These are phyloP conservation scores for Elysia crispata DNA, from an alignment of 2,888 invertebrate species.

Conservation along the genomic window DNA sequence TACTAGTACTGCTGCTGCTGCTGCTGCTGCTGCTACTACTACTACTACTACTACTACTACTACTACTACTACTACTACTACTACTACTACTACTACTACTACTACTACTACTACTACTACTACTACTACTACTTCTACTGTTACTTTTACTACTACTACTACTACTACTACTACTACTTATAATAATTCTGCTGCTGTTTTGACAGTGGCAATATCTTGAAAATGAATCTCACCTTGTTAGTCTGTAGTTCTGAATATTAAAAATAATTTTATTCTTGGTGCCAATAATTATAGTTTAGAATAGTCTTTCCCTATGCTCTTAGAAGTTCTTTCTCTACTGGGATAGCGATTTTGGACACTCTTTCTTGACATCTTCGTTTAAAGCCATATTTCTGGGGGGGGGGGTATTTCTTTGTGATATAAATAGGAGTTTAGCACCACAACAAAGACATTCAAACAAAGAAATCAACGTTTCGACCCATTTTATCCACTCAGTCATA, in stretches of 20 bases:
- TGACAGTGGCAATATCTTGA: background rate
- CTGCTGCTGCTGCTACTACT: slow-evolving; percentile 10
- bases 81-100: slow-evolving; percentile 31
- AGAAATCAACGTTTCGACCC: no score
- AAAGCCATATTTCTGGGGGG: no score
- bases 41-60: slow-evolving; percentile 31
- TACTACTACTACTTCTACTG: slow-evolving; percentile 27
- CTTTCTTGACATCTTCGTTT: no score
- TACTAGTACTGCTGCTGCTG: background rate
- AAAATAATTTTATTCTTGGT: no score
- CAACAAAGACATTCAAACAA: slow-evolving; percentile 31
- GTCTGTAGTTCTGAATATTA: background rate
- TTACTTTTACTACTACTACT: background rate
- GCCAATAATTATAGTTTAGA: no score
- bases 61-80: slow-evolving; percentile 33
- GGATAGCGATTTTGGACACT: no score
- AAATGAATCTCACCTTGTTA: background rate
- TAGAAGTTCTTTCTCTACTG: no score
- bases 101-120: slow-evolving; percentile 13
- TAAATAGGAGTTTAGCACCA: background rate
- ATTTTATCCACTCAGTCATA: no score
- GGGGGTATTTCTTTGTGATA: background rate
- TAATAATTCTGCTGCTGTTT: background rate
- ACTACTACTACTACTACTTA: background rate
- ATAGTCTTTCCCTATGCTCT: no score